Percentiles rank a stretch among this genome's conserved stretches.
Conservation (phyloP, 1,140 invertebrate genomes). For the Tetranychus cinnabarinus region DNA sequence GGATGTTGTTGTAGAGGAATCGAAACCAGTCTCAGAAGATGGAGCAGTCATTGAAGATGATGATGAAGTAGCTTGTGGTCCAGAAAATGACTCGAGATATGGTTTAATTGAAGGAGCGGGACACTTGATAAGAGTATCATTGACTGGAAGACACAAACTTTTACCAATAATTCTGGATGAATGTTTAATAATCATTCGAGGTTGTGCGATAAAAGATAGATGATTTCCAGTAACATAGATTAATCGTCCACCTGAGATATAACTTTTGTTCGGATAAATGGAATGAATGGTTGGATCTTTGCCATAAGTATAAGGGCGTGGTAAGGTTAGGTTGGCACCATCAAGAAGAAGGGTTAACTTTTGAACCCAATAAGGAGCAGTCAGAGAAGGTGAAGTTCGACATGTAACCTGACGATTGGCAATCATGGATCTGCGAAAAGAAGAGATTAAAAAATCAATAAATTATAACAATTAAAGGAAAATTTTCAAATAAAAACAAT, state of each 20-base stretch:
- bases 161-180: constrained; percentile 28
- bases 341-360: constrained; percentile 54
- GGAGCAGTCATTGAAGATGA: background rate
- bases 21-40: no score
- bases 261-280: constrained; percentile 20
- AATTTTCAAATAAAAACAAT: background rate
- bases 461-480: background rate
- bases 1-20: no score
- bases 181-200: constrained; percentile 57
- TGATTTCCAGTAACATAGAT: constrained; percentile 78
- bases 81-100: background rate
- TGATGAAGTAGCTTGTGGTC: background rate
- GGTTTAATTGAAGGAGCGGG: constrained; percentile 50
- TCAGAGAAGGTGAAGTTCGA: constrained; percentile 1
- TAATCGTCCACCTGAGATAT: constrained; percentile 60
- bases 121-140: constrained; percentile 77
- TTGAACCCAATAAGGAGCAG: background rate
- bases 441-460: background rate
- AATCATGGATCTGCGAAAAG: background rate
- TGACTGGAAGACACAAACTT: constrained; percentile 47
- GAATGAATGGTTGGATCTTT: constrained; percentile 56
- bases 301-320: constrained; percentile 58
- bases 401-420: constrained; percentile 6
- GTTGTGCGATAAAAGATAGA: constrained; percentile 68
- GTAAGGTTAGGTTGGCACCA: constrained; percentile 45